Evolutionary conservation across 2,797 vertebrate genomes (phyloP), one percentile per base, ranked within the genome.

Genomic region (Gymnodraco acuticeps): DNA sequence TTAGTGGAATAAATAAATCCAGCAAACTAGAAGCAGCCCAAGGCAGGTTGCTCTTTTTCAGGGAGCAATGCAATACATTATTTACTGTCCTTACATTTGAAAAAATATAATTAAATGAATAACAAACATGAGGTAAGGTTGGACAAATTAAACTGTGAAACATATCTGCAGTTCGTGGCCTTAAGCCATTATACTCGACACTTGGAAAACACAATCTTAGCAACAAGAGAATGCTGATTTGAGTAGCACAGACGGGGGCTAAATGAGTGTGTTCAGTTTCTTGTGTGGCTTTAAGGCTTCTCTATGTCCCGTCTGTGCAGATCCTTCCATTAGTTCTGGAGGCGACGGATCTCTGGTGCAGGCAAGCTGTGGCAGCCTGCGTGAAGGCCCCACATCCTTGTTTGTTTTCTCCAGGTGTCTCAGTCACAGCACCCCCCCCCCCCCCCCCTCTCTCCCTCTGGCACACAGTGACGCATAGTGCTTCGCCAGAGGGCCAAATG

Each of bases 341-440:
- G 41, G 33, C 19, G 7, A 38, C 14, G 2, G 23, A 53, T 31
- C 58, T 58, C 62, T 52, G 47, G 31, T 55, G 53, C 41, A 2
- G 5, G 55, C 48, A 53, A 59, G 48, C 54, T 2, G 27, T 19
- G 41, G 53, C 64, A 53, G 38, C 15, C 51, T 17, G 56, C n/a
- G 38, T 43, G n/a, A 16, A 51, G 10, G 38, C 33, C 31, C 31
- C 43, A 60, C 54, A 65, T 65, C 60, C 54, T 60, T 70, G 77
- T 79, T 70, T 70, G 60, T 65, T 33, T 54, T 41, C 60, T 79
- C 48, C 77, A 64, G 71, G 77, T 74, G 53, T 61, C 65, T 33
- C 65, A 48, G 27, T 60, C 9, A 70, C 50, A 74, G 10, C 27
- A 50, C 5, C 9, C 13, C 11, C 42, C 65, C 10, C 46, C 10